Percentiles rank a stretch among this genome's conserved stretches.
Conservation (phyloP, 2,797 vertebrate species). For the Decapterus maruadsi region DNA sequence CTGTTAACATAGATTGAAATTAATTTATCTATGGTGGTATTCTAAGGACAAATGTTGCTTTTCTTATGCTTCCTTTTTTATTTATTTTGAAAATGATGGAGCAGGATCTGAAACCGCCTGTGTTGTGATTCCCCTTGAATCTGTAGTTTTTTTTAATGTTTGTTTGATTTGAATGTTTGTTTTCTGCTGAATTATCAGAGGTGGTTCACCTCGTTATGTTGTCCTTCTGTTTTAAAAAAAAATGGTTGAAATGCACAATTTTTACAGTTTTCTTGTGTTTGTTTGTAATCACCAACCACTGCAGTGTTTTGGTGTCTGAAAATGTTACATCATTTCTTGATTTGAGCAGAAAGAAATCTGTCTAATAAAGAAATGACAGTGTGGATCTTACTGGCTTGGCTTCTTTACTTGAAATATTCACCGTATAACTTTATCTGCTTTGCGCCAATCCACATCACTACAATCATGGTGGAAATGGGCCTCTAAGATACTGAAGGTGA, state of each 20-base stretch:
- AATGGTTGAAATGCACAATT: constrained; percentile 14
- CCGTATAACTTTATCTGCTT: background rate
- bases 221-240: constrained; percentile 1
- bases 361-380: constrained; percentile 33
- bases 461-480: background rate
- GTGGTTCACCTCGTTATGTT: constrained; percentile 16
- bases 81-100: constrained; percentile 2
- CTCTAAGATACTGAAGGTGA: background rate
- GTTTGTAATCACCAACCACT: constrained; percentile 1
- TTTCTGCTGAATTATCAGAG: background rate
- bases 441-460: background rate
- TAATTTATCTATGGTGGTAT: background rate
- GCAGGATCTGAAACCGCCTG: background rate
- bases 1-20: background rate
- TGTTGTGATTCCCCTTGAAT: constrained; percentile 24
- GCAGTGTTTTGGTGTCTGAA: background rate
- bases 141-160: too few species aligned
- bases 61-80: background rate
- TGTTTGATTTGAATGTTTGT: background rate
- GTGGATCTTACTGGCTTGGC: background rate
- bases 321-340: constrained; percentile 19
- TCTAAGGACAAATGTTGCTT: background rate
- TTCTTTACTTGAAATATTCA: background rate
- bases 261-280: background rate
- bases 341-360: background rate